A percentile compares a stretch with the other conserved stretches of the same genome.
Evolutionary conservation across 2,113 vertebrate species (phyloP).

Genomic region (Dinomys branickii): DNA sequence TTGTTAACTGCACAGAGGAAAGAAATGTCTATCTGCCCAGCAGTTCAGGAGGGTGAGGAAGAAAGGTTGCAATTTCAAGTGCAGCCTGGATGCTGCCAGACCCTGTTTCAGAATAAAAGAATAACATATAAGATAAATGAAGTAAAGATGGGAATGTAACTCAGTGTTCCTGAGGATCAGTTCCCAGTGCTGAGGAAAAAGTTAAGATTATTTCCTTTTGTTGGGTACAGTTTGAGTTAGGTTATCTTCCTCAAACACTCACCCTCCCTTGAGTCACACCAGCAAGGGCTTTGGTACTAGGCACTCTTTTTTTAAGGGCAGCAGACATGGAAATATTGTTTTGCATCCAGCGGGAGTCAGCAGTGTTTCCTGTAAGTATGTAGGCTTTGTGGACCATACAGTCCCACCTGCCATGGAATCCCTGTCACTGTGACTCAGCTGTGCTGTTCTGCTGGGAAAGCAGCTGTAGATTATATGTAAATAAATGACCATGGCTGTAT

Average conservation of each 20-base stretch:
- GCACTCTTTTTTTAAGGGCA: background rate
- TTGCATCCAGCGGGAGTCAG: background rate
- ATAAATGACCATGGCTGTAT: background rate
- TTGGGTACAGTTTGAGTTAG: background rate
- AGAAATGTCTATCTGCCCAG: background rate
- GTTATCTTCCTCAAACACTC: background rate
- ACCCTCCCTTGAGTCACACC: background rate
- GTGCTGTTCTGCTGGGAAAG: background rate
- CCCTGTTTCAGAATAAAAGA: background rate
- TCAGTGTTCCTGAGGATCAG: background rate
- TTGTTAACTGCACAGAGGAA: background rate
- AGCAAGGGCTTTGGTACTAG: background rate
- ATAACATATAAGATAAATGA: background rate
- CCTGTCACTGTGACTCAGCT: background rate
- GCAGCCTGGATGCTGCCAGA: background rate
- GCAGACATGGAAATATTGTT: background rate
- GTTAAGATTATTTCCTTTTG: background rate
- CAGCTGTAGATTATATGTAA: background rate
- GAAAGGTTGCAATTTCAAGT: background rate
- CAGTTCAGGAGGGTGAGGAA: background rate
- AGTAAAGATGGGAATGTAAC: background rate
- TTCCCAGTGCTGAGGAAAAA: background rate
- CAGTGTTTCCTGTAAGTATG: background rate
- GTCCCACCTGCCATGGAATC: background rate
- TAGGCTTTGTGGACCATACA: background rate